Evolutionary conservation across 2,113 vertebrate species (phyloP), one percentile per base, ranked within the genome.

Genomic region (Oreotrochilus melanogaster): DNA sequence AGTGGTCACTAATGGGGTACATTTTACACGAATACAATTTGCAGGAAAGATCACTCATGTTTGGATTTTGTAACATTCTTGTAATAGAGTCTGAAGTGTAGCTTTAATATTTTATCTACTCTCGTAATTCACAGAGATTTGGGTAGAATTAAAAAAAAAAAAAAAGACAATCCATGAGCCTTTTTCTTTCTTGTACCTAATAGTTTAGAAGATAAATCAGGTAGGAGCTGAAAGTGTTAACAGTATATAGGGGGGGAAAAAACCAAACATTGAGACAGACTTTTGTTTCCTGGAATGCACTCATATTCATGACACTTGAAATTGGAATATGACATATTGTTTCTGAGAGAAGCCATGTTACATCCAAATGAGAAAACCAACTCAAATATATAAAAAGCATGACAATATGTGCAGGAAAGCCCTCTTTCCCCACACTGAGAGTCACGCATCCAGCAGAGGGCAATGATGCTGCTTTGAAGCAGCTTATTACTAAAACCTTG

Each of bases 361-460:
- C n/a, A 74, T 14, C 16, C 11, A 50, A 35, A 51, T 33, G 18
- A 54, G 27, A 58, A 70, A 66, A 71, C 4, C 33, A 76, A 47
- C 11, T 11, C 27, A 37, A 48, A 53, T 45, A 5, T 4, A 6
- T 15, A 30, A 37, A 70, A 74, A 62, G 17, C 28, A 69, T 47
- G 28, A 56, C 10, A 24, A 10, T 18, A 18, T 2, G 3, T 0
- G 0, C 28, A 35, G 53, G 24, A 45, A 65, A 84, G 15, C 11
- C 17, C 13, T 11, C 48, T 47, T 47, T 47, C 60, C 19, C 43
- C 58, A 53, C n/a, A 8, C 37, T 19, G 50, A 47, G 24, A 76
- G 17, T n/a, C 27, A 9, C 10, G 17, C 31, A n/a, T 57, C 71
- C 86, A 93, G 27, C 67, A 64, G 91, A 76, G 91, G 64, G 91